Base-by-base conservation (phyloP, 1,140 invertebrate species). In the Orchesella cincta region DNA sequence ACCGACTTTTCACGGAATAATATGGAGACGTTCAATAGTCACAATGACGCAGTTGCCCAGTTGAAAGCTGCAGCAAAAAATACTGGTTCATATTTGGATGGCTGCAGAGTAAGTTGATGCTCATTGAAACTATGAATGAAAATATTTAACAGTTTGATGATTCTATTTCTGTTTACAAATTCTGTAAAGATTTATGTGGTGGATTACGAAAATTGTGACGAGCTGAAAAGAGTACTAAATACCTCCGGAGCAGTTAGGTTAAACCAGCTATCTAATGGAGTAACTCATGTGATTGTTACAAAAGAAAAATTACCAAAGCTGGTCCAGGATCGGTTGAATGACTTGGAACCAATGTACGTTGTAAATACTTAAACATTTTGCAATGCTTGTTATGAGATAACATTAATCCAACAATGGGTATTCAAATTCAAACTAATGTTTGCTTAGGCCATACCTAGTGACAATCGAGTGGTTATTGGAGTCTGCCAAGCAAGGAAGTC, bases 381-480 rank as follows among this genome's bases (percentile, higher is more conserved):
- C n/a, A n/a, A n/a, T n/a, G n/a, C n/a, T n/a, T n/a, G n/a, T n/a
- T n/a, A n/a, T n/a, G n/a, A n/a, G n/a, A n/a, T n/a, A n/a, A n/a
- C n/a, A n/a, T n/a, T n/a, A n/a, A n/a, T n/a, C n/a, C n/a, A n/a
- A n/a, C n/a, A n/a, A n/a, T n/a, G n/a, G 39, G 39, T 46, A 46
- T 20, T 46, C 39, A 46, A 12, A 12, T 20, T 46, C 20, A 8
- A 12, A 20, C 20, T 46, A 20, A 46, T 46, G 39, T 46, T 46
- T 46, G 39, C 20, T 46, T 46, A 77, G 72, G n/a, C 72, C 72
- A 28, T 18, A 74, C 34, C 3, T 74, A 3, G 51, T 77, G 1
- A 64, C 62, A 28, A 67, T 67, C 1, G 36, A 64, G 3, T 77
- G 72, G 71, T n/a, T 74, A 23, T n/a, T 74, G 28, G 39, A 62